Percentiles rank a stretch among this genome's conserved stretches.
Evolutionary conservation across 2,888 invertebrate genomes (phyloP).

Genomic region (Masnerella sp.): DNA sequence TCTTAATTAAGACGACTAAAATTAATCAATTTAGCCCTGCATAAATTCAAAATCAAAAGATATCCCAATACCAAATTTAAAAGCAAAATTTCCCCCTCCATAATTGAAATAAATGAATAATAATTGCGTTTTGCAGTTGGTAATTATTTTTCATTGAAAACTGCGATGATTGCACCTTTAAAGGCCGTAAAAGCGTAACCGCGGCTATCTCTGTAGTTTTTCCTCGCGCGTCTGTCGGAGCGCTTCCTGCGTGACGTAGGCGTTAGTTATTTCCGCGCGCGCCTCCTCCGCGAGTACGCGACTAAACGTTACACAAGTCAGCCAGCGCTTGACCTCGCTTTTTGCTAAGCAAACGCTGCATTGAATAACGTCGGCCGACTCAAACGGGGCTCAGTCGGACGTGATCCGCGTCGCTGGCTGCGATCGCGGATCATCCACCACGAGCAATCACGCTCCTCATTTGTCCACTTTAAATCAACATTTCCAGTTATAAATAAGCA

Average conservation of each 20-base stretch:
- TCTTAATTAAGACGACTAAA: too few species aligned
- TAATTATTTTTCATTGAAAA: too few species aligned
- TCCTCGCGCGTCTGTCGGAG: constrained; percentile 9
- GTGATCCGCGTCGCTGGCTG: not conserved
- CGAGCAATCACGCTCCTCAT: not conserved
- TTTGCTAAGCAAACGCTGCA: constrained; percentile 32
- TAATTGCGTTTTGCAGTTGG: too few species aligned
- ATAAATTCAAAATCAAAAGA: too few species aligned
- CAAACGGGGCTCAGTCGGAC: constrained; percentile 13
- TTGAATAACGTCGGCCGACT: constrained; percentile 12
- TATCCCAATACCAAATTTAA: too few species aligned
- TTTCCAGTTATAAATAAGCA: constrained; percentile 3
- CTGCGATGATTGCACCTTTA: too few species aligned
- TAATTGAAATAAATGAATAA: too few species aligned
- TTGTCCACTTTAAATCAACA: not conserved
- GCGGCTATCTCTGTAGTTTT: constrained; percentile 10
- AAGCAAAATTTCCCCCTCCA: too few species aligned
- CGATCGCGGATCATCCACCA: not conserved
- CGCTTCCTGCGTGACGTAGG: constrained; percentile 61
- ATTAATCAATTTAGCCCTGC: too few species aligned
- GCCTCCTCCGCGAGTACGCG: constrained; percentile 43
- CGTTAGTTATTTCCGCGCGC: constrained; percentile 61
- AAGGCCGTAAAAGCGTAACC: constrained; percentile 18
- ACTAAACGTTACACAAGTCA: constrained; percentile 43
- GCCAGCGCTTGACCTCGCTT: constrained; percentile 53